Evolutionary conservation across 1,140 invertebrate genomes (phyloP), one percentile per base, ranked within the genome.

Genomic region (Drosophila sp.): DNA sequence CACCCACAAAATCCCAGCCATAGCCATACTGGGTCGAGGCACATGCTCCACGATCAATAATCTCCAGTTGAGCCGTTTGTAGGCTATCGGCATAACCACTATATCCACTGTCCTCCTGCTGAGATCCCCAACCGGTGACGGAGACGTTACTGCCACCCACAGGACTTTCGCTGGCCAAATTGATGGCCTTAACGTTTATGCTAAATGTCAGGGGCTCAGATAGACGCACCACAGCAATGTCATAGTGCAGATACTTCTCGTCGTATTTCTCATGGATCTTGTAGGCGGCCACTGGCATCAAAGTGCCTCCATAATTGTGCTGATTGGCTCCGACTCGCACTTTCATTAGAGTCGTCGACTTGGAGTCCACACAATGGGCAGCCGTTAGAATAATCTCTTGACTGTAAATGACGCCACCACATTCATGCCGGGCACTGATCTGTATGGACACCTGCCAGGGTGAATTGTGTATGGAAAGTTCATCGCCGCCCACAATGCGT

Each of bases 391-490:
- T 92, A 6, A 93, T 93, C 2, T 92, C 86, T 8, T 92, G 82
- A 17, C 92, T 93, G 56, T 94, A 93, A 4, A 95, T 85, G 0
- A 93, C 93, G 0, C 94, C 94, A 0, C 94, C 94, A 74, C 94
- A 94, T 41, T 94, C 93, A 79, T 94, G 94, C 38, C 91, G 86
- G 0, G 92, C 92, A 0, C 90, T 91, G 50, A 90, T 91, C 66
- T 92, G 87, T 2, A 95, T 72, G n/a, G 94, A 94, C 44, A 93
- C 92, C 92, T 93, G 93, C 86, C 93, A 95, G 40, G 94, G 94
- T 68, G 93, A 94, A 44, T 93, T 86, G 23, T 93, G 85, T 38
- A 95, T 93, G 11, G 80, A 85, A 27, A 93, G 91, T 3, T 90
- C 64, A 33, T 75, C 72, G n/a, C 94, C 94, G 32, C 94, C 94